Base-by-base conservation (phyloP, 2,113 vertebrate genomes). In the Carassius gibelio region DNA sequence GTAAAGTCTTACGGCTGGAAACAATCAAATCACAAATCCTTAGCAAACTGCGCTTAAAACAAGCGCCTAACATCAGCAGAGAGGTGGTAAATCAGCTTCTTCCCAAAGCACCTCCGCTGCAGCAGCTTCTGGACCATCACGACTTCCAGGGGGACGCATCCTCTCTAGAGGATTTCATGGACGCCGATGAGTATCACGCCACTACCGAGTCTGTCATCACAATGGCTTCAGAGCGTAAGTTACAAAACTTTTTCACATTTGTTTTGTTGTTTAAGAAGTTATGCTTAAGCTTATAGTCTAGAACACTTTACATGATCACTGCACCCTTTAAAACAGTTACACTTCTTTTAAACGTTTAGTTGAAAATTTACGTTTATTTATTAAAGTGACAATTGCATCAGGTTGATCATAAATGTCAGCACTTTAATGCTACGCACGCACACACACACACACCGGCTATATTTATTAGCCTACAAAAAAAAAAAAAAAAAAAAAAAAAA, bases 171-270 rank as follows among this genome's bases (percentile, higher is more conserved):
- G 96, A 97, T 93, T 96, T 97, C 91, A 94, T 97, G 94, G 97
- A 99, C 93, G 96, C 97, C 92, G 97, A 99, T 90, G 97, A 99
- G 95, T 98, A 99, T 92, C 97, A 99, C 93, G 97, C 97, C 94
- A 99, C 97, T 89, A 98, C 97, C 34, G 97, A 98, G 95, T 98
- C 97, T 61, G 97, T 99, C 92, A 98, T 99, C 93, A 97, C 96
- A 90, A 99, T 99, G 97, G 97, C 97, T 87, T 97, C 97, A 84
- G 96, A 97, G 92, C 97, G 97, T 99, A 91, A 97, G 97, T 96
- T 93, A 42, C 30, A 38, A 38, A 48, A 52, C 76, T 48, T 66
- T 59, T 55, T 34, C 6, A 19, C 3, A 34, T 17, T 15, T 34
- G 5, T 34, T 34, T 5, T 36, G 30, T 78, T 75, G 45, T 50